Evolutionary conservation across 2,888 invertebrate genomes (phyloP), one percentile per base, ranked within the genome.

Genomic region (Abrostola triplasia): DNA sequence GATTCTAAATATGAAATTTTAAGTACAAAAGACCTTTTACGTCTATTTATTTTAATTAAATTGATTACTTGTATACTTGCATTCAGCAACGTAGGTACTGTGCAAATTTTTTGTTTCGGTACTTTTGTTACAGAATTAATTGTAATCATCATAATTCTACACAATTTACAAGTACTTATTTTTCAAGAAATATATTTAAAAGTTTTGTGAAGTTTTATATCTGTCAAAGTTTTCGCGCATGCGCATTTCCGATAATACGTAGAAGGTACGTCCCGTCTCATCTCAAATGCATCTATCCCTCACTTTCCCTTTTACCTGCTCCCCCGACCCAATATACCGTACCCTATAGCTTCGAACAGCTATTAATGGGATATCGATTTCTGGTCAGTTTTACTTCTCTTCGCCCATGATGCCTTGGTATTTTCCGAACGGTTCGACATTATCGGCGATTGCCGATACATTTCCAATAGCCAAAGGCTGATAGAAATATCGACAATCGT

Each of bases 361-460:
- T 90, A 92, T 94, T 90, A 92, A 88, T 90, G 92, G 91, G 84
- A 82, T 93, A 95, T 94, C 88, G 95, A 95, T 95, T 94, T 92
- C 93, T 92, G 91, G 90, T 94, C 91, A 92, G 73, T 64, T 64
- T 68, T 86, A 80, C 92, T 92, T 86, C 92, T 90, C 77, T 55
- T 52, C 65, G 77, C 77, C 87, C 80, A 91, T 95, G 95, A 63
- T 82, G 88, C 85, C 95, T 92, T 95, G 85, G 95, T 94, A 88
- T 85, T 94, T 95, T 94, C 94, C 94, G 93, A 95, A 95, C 92
- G 88, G 89, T 90, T 93, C 93, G 92, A 93, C 92, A 94, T 93
- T 95, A 95, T 95, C 94, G 94, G 88, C 87, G 89, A 95, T 95
- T 92, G 86, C 92, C 93, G 89, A 95, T 95, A 94, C 88, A 80